phyloP scores from a whole-genome alignment of 2,888 invertebrate genomes.

The Laothoe populi region DNA sequence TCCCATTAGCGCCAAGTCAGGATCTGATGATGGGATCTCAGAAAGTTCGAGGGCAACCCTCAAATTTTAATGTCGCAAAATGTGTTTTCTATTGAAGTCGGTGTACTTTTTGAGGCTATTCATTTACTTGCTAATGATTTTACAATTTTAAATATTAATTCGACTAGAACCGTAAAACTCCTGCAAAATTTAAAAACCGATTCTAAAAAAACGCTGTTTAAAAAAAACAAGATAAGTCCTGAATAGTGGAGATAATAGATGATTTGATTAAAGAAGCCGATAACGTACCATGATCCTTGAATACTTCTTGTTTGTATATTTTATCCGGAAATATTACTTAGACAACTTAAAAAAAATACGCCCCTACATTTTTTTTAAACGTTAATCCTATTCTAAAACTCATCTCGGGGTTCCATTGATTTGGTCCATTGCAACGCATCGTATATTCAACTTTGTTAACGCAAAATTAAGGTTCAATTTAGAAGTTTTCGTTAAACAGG shows the following conservation, averaged over 20 bases:
- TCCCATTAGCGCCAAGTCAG: too few relatives aligned
- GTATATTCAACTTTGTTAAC: background rate
- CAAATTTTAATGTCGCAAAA: too few relatives aligned
- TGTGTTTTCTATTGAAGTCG: too few relatives aligned
- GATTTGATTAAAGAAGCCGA: background rate
- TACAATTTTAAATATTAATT: too few relatives aligned
- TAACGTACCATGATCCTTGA: background rate
- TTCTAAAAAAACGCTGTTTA: too few relatives aligned
- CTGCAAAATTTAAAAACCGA: too few relatives aligned
- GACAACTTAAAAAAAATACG: conserved; percentile 1
- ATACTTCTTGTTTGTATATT: conserved; percentile 9
- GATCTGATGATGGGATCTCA: too few relatives aligned
- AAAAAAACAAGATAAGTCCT: too few relatives aligned
- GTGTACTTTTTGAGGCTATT: too few relatives aligned
- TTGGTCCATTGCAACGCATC: background rate
- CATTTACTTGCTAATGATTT: too few relatives aligned
- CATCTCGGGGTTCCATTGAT: conserved; percentile 11
- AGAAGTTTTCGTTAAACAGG: background rate
- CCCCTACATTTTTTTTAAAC: conserved; percentile 9
- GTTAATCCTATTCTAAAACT: conserved; percentile 22
- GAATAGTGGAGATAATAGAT: too few relatives aligned
- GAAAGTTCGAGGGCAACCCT: too few relatives aligned
- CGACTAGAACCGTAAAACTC: background rate
- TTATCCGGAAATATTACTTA: conserved; percentile 16
- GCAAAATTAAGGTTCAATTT: background rate